Base-by-base conservation (phyloP, 2,797 vertebrate species). In the Lophotriccus pileatus region DNA sequence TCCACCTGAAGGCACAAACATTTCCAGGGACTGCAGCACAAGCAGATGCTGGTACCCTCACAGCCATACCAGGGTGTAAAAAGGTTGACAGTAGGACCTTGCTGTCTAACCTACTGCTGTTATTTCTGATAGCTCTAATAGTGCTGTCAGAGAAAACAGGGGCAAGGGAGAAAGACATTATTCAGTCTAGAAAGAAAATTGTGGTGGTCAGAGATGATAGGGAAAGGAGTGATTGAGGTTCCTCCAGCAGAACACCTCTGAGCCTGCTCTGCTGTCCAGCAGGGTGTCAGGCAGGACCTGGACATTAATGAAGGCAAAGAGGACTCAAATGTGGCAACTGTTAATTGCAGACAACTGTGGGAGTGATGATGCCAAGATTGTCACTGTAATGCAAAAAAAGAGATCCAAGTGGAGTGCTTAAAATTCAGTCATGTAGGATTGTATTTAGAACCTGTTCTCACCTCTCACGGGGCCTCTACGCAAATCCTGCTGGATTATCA, bases 391-490 rank as follows among this genome's bases (percentile, higher is more conserved):
- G 74, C 89, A 90, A 79, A 34, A 89, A 90, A 90, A 60, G 81
- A 90, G 81, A 90, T 94, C 75, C 55, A 69, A 92, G 75, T 44
- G 36, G 59, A 91, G 59, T 55, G 50, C 84, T 95, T 93, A 93
- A 95, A 96, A 94, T 95, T 83, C 85, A 92, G 34, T 73, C 70
- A 59, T 25, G 80, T 43, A 58, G 63, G 88, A 78, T 68, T 91
- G 94, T 82, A 86, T 96, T 95, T 94, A 90, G 77, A 94, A 88
- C 89, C 63, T 92, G 90, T 94, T 95, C 86, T 92, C 94, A 95
- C 94, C 86, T 95, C 90, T 90, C 63, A 59, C 0, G 4, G 81
- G 62, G 74, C 41, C 58, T 93, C 70, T 90, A 52, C 3, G 19
- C 84, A 95, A 93, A 94, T 92, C 84, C 59, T 90, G 77, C 39